Evolutionary conservation across 1,140 invertebrate species (phyloP).

Genomic region (Macrosteles quadrilineatus): DNA sequence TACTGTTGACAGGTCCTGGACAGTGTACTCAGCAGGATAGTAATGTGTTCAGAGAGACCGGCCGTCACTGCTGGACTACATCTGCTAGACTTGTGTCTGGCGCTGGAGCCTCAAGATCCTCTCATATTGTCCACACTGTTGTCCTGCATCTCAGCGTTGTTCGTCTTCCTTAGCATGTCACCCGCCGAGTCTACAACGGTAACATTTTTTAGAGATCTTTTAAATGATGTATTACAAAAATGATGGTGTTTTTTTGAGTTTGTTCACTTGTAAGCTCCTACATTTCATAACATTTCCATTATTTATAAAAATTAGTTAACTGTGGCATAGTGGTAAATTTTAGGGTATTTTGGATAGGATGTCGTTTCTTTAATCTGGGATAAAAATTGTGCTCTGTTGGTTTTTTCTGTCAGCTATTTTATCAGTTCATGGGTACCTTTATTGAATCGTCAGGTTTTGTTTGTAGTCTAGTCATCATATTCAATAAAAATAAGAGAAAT

Average conservation of each 20-base stretch:
- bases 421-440: no score
- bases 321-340: no score
- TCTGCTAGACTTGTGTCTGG: constrained; percentile 74
- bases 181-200: constrained; percentile 61
- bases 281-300: background rate
- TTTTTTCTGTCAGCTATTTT: no score
- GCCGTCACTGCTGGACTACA: constrained; percentile 66
- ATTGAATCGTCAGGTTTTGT: no score
- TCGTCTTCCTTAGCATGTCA: constrained; percentile 86
- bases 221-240: background rate
- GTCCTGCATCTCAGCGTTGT: constrained; percentile 87
- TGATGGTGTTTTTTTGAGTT: constrained; percentile 1
- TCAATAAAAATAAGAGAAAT: no score
- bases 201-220: constrained; percentile 32
- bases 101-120: constrained; percentile 71
- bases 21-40: constrained; percentile 74
- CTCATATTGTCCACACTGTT: constrained; percentile 77
- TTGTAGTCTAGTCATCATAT: no score
- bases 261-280: no score
- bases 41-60: constrained; percentile 64
- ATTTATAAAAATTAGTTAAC: background rate
- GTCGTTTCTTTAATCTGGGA: no score
- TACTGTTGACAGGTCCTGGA: constrained; percentile 63
- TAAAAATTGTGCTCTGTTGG: no score
- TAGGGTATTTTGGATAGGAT: no score